Evolutionary conservation across 2,113 vertebrate genomes (phyloP).

Genomic region (Ailuropoda melanoleuca): DNA sequence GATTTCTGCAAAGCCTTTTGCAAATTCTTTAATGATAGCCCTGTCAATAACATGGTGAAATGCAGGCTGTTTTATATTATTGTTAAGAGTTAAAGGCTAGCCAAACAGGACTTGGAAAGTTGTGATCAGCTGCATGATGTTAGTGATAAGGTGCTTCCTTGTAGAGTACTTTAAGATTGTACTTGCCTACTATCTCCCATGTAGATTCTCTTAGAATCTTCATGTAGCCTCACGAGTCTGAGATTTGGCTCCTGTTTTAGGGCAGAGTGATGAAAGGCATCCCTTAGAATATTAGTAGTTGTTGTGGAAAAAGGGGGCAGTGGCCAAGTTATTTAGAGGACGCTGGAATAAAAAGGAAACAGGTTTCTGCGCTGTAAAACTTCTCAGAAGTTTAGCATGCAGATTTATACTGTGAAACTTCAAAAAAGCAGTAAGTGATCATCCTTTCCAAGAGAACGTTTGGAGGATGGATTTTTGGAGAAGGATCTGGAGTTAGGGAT

Average conservation of each 20-base stretch:
- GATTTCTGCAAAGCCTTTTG: slow-evolving; percentile 53
- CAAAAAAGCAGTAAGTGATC: neutral
- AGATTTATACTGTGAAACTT: neutral
- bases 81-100: slow-evolving; percentile 23
- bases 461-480: neutral
- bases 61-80: slow-evolving; percentile 16
- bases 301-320: neutral
- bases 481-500: neutral
- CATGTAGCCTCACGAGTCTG: neutral
- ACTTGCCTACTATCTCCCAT: neutral
- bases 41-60: slow-evolving; percentile 23
- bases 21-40: slow-evolving; percentile 43
- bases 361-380: neutral
- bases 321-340: neutral
- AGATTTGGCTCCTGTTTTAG: neutral
- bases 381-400: neutral
- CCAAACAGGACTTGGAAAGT: slow-evolving; percentile 47
- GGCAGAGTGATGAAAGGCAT: neutral
- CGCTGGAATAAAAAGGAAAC: neutral
- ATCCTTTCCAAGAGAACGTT: neutral
- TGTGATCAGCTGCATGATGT: slow-evolving; percentile 47
- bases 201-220: neutral
- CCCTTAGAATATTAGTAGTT: neutral
- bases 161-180: neutral
- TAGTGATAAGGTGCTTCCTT: slow-evolving; percentile 48